A percentile compares a stretch with the other conserved stretches of the same genome.
Conservation (phyloP, 2,888 invertebrate species). For the Adela reaumurella region DNA sequence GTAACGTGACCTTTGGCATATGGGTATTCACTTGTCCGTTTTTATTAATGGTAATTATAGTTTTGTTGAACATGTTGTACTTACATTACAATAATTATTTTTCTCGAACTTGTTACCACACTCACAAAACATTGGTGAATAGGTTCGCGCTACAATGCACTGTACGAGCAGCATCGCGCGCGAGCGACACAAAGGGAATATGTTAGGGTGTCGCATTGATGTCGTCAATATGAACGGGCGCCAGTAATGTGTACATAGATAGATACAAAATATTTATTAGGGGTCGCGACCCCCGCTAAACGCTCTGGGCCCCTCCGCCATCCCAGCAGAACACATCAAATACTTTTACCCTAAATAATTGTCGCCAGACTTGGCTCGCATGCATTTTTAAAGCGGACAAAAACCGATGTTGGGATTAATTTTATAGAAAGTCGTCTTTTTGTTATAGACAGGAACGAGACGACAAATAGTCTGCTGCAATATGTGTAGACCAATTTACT, state of each 20-base stretch:
- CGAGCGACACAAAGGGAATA: neutral
- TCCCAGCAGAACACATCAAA: conserved; percentile 20
- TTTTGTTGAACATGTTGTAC: too few relatives aligned
- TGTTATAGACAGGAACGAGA: neutral
- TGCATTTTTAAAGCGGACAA: neutral
- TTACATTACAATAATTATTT: too few relatives aligned
- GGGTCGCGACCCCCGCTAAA: conserved; percentile 27
- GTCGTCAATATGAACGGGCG: conserved; percentile 12
- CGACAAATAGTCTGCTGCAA: too few relatives aligned
- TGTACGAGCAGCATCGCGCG: too few relatives aligned
- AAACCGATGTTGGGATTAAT: neutral
- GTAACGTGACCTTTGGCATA: too few relatives aligned
- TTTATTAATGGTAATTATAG: too few relatives aligned
- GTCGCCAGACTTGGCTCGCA: neutral
- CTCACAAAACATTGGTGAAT: too few relatives aligned
- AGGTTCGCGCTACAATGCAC: too few relatives aligned
- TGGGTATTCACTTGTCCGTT: too few relatives aligned
- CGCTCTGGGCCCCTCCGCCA: conserved; percentile 15
- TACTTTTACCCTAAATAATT: conserved; percentile 28
- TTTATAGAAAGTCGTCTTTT: neutral
- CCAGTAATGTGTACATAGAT: conserved; percentile 14
- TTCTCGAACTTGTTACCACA: too few relatives aligned
- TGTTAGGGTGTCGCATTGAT: conserved; percentile 2
- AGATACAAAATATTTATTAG: conserved; percentile 27
- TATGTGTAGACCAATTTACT: too few relatives aligned